Base-by-base conservation (phyloP, 64 coral and sea anemone genomes). In the Trachythela sp. region DNA sequence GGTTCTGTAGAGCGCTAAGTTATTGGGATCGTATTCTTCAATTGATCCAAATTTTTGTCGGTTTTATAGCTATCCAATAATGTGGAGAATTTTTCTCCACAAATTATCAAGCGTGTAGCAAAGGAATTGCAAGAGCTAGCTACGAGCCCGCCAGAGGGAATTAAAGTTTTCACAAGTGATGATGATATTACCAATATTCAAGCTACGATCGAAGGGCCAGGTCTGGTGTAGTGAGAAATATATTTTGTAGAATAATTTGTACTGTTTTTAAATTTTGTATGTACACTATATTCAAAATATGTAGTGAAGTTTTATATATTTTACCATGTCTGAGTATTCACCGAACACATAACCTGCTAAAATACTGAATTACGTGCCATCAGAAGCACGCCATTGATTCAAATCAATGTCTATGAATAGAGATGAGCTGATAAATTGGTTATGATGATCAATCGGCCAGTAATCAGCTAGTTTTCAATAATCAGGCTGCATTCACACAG, bases 91-190 rank as follows among this genome's bases (percentile, higher is more conserved):
- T 92, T 99, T 58, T 94, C 94, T 29, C 96, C 96, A 2, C 96
- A 99, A 99, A 99, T 99, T 52, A 94, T 99, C 84, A 99, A 99
- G 45, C 91, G 92, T 94, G 96, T 99, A 83, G 91, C 93, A n/a
- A 94, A 94, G 72, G 96, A 99, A 87, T 85, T 99, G 2, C 89
- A 90, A 14, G 92, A 86, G 22, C 70, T 99, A 88, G 85, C 96
- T 13, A 91, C 54, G 42, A 92, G 91, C 91, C 96, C 96, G 2
- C 96, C 96, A 1, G 96, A 99, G 84, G 96, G 96, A 43, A 94
- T 99, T 18, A 99, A 99, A 84, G 72, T 99, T 52, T 99, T 95
- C 72, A 93, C 91, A 39, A 99, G 89, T 77, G 96, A 99, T 49
- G 91, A 99, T 84, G 96, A 99, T 42, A 92, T 99, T 48, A 99